A percentile compares a stretch with the other conserved stretches of the same genome.
Conservation (phyloP, 2,797 vertebrate species). For the Menidia menidia region DNA sequence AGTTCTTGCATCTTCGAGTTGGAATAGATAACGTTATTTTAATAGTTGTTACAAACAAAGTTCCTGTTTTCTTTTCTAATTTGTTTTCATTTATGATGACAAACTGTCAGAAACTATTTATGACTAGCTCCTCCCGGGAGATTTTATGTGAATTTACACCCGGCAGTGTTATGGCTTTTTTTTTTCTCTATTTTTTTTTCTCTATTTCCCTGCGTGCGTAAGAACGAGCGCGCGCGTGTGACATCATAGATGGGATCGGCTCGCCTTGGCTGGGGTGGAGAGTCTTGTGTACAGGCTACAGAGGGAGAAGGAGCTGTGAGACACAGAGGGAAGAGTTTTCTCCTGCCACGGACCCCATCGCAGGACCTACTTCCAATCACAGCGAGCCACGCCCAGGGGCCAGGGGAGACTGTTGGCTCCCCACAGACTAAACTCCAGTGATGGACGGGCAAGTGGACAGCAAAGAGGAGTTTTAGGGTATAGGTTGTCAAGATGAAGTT, state of each 20-base stretch:
- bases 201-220: slow-evolving; percentile 17
- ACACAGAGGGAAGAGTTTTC: slow-evolving; percentile 53
- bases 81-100: not conserved
- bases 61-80: not conserved
- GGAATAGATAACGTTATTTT: too few species aligned
- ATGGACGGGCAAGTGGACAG: slow-evolving; percentile 42
- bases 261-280: slow-evolving; percentile 70
- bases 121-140: slow-evolving; percentile 2
- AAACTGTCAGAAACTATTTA: not conserved
- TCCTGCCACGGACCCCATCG: slow-evolving; percentile 35
- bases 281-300: slow-evolving; percentile 61
- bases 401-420: slow-evolving; percentile 21
- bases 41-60: not conserved
- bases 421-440: slow-evolving; percentile 40
- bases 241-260: slow-evolving; percentile 79
- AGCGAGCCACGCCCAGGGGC: slow-evolving; percentile 63
- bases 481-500: slow-evolving; percentile 82
- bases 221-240: slow-evolving; percentile 49
- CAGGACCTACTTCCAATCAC: slow-evolving; percentile 43
- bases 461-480: slow-evolving; percentile 37
- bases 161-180: slow-evolving; percentile 6
- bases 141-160: slow-evolving; percentile 1
- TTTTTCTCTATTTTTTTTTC: slow-evolving; percentile 4
- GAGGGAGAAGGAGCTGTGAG: slow-evolving; percentile 51
- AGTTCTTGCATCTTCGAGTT: too few species aligned